Evolutionary conservation across 2,797 vertebrate species (phyloP).

Genomic region (Aldrovandia affinis): DNA sequence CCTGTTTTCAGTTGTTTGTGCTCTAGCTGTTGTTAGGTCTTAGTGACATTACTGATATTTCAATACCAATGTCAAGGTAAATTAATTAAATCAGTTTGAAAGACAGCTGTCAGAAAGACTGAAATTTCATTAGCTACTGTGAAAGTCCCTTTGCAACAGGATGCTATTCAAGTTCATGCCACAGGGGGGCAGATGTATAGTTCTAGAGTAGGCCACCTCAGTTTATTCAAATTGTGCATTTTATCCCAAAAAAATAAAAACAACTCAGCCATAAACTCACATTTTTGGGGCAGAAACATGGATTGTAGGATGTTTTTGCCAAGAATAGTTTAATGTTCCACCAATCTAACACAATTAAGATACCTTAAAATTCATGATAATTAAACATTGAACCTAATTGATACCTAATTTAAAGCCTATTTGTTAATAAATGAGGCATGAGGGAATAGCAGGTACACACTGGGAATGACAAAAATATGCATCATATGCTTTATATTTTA

Average conservation of each 20-base stretch:
- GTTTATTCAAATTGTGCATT: not conserved
- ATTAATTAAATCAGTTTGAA: not conserved
- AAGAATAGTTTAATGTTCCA: not conserved
- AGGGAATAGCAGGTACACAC: not conserved
- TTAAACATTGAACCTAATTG: not conserved
- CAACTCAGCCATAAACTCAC: not conserved
- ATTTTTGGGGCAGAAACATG: not conserved
- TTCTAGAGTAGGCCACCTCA: not conserved
- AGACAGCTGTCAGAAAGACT: not conserved
- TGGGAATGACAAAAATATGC: not conserved
- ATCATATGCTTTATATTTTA: not conserved
- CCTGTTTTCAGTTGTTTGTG: not conserved
- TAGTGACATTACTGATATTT: not conserved
- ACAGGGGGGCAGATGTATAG: not conserved
- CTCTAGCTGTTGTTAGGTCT: not conserved
- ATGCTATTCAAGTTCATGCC: not conserved
- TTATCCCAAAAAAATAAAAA: not conserved
- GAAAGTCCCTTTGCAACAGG: not conserved
- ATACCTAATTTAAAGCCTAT: not conserved
- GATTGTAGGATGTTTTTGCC: not conserved
- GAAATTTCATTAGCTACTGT: not conserved
- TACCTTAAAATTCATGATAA: not conserved
- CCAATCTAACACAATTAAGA: not conserved
- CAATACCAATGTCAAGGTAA: not conserved
- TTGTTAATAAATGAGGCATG: not conserved